A percentile compares a stretch with the other conserved stretches of the same genome.
Evolutionary conservation across 2,797 vertebrate genomes (phyloP).

Genomic region (Parotocinclus haroldoi): DNA sequence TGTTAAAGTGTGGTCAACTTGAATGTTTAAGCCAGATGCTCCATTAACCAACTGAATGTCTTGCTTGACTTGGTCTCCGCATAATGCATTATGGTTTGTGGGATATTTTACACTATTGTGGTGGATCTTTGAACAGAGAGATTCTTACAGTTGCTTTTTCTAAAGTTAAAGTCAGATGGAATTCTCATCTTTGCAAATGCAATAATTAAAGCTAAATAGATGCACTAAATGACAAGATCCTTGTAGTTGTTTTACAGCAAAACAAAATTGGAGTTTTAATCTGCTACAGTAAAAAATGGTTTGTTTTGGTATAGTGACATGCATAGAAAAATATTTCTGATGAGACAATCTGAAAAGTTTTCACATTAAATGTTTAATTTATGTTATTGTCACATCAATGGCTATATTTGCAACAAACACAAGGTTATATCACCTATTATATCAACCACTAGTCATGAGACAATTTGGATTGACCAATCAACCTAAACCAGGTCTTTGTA

Average conservation of each 20-base stretch:
- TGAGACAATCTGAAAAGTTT: too few relatives aligned
- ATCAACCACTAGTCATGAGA: too few relatives aligned
- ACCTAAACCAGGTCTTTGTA: too few relatives aligned
- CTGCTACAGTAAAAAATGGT: not conserved
- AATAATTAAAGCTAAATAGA: slow-evolving; percentile 4
- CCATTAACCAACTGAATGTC: slow-evolving; percentile 62
- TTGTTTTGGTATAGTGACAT: not conserved
- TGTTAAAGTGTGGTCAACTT: slow-evolving; percentile 57
- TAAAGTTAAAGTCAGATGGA: not conserved
- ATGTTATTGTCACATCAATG: too few relatives aligned
- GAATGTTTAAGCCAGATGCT: slow-evolving; percentile 61
- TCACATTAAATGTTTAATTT: too few relatives aligned
- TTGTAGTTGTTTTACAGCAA: not conserved
- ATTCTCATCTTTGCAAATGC: slow-evolving; percentile 23
- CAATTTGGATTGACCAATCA: too few relatives aligned
- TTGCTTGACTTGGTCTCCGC: slow-evolving; percentile 53
- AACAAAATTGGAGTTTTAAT: slow-evolving; percentile 1
- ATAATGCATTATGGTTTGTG: slow-evolving; percentile 54
- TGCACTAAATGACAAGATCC: not conserved
- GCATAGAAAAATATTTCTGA: not conserved
- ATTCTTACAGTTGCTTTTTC: slow-evolving; percentile 14
- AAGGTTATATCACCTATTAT: too few relatives aligned
- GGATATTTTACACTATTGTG: slow-evolving; percentile 60
- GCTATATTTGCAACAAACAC: too few relatives aligned
- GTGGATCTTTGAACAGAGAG: slow-evolving; percentile 56